Evolutionary conservation across 2,113 vertebrate species (phyloP).

Genomic region (Pterophyllum scalare): DNA sequence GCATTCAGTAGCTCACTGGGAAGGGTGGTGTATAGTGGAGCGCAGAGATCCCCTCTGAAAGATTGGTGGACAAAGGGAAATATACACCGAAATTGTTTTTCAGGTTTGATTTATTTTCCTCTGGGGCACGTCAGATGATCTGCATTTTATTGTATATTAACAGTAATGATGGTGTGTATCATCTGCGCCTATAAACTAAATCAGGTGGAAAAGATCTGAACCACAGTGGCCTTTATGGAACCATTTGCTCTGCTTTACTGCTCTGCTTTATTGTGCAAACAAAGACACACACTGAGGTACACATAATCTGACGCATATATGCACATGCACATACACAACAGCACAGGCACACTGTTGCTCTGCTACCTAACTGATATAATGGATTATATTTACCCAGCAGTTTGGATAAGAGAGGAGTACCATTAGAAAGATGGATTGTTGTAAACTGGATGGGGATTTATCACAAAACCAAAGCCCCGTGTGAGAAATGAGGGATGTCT

Average conservation of each 20-base stretch:
- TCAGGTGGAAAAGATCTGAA: constrained; percentile 56
- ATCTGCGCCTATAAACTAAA: constrained; percentile 44
- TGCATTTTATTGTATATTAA: constrained; percentile 24
- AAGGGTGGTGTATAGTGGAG: constrained; percentile 16
- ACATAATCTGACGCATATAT: background rate
- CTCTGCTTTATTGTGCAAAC: constrained; percentile 41
- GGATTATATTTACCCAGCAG: constrained; percentile 67
- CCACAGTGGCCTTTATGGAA: constrained; percentile 52
- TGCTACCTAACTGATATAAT: constrained; percentile 39
- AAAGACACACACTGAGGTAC: constrained; percentile 16
- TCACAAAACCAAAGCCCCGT: constrained; percentile 38
- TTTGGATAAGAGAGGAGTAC: constrained; percentile 59
- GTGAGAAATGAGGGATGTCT: constrained; percentile 56
- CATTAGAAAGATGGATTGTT: constrained; percentile 66
- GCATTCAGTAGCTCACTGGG: constrained; percentile 43
- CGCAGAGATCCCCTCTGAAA: constrained; percentile 4
- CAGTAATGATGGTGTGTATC: constrained; percentile 42
- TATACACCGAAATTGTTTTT: background rate
- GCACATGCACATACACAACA: background rate
- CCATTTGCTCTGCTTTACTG: constrained; percentile 56
- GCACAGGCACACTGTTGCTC: constrained; percentile 16
- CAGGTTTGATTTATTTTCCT: constrained; percentile 19
- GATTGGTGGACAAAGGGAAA: background rate
- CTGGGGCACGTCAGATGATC: constrained; percentile 10
- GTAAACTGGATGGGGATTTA: constrained; percentile 51